Conservation (phyloP, 2,888 invertebrate genomes). For the Drosophila algonquin region DNA sequence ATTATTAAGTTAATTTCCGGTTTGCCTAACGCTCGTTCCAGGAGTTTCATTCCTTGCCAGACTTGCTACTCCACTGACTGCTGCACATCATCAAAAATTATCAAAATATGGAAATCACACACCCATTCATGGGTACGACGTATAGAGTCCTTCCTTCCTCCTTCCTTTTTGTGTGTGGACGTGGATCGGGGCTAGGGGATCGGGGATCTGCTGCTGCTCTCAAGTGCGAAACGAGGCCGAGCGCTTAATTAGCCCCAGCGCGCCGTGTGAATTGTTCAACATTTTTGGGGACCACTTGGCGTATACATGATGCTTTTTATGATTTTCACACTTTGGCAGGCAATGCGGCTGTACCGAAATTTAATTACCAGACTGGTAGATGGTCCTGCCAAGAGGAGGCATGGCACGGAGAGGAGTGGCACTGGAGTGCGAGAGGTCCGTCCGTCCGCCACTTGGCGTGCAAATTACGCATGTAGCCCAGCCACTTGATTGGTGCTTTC, state of each 20-base stretch:
- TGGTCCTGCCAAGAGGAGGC: too few species aligned
- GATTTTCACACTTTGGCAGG: constrained; percentile 71
- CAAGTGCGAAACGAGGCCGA: constrained; percentile 56
- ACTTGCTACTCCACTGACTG: constrained; percentile 24
- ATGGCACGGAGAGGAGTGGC: too few species aligned
- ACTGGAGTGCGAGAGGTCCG: background rate
- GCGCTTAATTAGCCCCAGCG: constrained; percentile 71
- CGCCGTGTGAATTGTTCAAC: constrained; percentile 73
- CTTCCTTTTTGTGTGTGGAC: constrained; percentile 24
- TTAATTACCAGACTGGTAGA: constrained; percentile 58
- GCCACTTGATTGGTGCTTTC: constrained; percentile 75
- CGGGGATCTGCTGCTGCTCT: constrained; percentile 32
- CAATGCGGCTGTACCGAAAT: constrained; percentile 59
- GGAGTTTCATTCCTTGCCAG: background rate
- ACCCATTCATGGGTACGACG: constrained; percentile 3
- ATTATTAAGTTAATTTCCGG: constrained; percentile 73
- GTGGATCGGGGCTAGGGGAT: too few species aligned
- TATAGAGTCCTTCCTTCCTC: constrained; percentile 8
- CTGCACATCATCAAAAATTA: constrained; percentile 71
- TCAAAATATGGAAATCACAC: constrained; percentile 72
- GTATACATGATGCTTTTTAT: constrained; percentile 73
- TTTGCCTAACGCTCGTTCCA: constrained; percentile 42
- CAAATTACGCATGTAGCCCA: constrained; percentile 75
- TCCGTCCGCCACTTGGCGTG: constrained; percentile 63
- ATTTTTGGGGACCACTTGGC: constrained; percentile 73